Evolutionary conservation across 2,888 invertebrate genomes (phyloP).

Genomic region (Eulithis prunata): DNA sequence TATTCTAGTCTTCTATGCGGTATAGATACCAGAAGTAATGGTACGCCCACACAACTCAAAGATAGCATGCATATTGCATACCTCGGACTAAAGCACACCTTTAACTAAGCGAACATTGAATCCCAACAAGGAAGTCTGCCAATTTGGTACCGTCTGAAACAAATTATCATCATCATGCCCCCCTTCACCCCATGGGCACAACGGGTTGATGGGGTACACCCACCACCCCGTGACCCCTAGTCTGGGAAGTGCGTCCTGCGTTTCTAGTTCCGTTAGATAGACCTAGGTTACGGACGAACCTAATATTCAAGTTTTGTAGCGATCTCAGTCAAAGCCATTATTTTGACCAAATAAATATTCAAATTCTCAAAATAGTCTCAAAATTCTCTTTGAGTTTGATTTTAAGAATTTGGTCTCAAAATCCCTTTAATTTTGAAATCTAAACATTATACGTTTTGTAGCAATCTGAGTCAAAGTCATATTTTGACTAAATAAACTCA

Average conservation of each 20-base stretch:
- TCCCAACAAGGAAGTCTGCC: conserved; percentile 45
- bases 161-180: conserved; percentile 45
- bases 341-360: no score
- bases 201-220: conserved; percentile 5
- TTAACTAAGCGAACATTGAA: conserved; percentile 38
- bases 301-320: no score
- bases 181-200: conserved; percentile 17
- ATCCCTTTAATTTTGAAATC: no score
- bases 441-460: no score
- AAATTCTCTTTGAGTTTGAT: no score
- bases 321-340: no score
- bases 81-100: conserved; percentile 21
- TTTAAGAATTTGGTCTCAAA: no score
- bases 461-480: no score
- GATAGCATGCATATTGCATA: conserved; percentile 11
- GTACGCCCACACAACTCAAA: conserved; percentile 4
- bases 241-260: conserved; percentile 40
- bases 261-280: conserved; percentile 27
- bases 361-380: no score
- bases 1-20: no score
- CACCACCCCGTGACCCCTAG: conserved; percentile 33
- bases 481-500: no score
- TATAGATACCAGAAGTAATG: not conserved
- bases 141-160: conserved; percentile 44
- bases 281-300: conserved; percentile 17